A percentile compares a stretch with the other conserved stretches of the same genome.
These are phyloP conservation scores for Agrilus biguttatus DNA, from an alignment of 2,888 invertebrate genomes.

Conservation along the genomic window DNA sequence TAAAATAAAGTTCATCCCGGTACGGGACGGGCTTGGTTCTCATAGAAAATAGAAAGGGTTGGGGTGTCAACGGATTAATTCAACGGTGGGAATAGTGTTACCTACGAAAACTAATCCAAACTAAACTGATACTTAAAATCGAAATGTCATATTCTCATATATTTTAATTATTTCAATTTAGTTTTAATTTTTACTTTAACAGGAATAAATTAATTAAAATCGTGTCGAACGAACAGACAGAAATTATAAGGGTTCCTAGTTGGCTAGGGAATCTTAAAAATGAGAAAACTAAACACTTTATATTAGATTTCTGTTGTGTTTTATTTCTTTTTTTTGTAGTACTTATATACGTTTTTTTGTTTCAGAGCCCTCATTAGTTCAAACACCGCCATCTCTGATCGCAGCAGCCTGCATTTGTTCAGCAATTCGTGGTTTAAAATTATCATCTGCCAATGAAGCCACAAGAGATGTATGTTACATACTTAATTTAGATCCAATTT, in stretches of 20 bases:
- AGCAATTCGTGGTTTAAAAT: conserved; percentile 45
- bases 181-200: background rate
- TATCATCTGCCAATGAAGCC: conserved; percentile 31
- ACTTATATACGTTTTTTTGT: conserved; percentile 17
- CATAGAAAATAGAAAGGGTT: no score
- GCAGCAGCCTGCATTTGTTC: conserved; percentile 57
- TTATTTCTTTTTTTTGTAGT: background rate
- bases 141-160: background rate
- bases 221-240: no score
- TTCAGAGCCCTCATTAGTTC: conserved; percentile 58
- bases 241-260: no score
- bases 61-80: no score
- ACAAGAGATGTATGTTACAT: conserved; percentile 29
- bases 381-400: conserved; percentile 54
- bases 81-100: background rate
- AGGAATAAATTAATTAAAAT: no score
- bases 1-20: no score
- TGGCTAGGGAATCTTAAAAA: no score
- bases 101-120: background rate
- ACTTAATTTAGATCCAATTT: conserved; percentile 35
- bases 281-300: no score
- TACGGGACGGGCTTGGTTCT: no score
- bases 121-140: background rate
- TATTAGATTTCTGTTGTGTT: background rate
- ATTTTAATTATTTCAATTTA: no score